Evolutionary conservation across 2,113 vertebrate species (phyloP), one percentile per base, ranked within the genome.

Genomic region (Neomonachus schauinslandi): DNA sequence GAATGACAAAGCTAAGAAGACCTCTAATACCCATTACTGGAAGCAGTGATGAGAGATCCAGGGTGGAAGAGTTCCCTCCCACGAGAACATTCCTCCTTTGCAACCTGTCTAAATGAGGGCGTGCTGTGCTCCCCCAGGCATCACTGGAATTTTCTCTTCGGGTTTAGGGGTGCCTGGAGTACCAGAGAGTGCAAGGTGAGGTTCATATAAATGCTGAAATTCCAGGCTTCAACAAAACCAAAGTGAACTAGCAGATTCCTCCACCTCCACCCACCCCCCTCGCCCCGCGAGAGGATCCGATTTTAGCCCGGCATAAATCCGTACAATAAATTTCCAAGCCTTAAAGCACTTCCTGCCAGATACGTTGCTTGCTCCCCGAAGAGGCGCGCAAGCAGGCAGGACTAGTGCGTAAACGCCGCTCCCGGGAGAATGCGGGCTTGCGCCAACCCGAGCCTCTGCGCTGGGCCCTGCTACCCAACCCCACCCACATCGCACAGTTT

Each of bases 401-500:
- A 15, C 76, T 21, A 2, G 51, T 21, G 77, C 15, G 13, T 53
- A 59, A 91, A 88, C 33, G 39, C n/a, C 0, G 53, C 89, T 57
- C 53, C 33, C 0, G 0, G 11, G 67, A 53, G 51, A 31, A 55
- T 3, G 84, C 1, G 1, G 36, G 33, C 51, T 33, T 4, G 4
- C 11, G 42, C 61, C 49, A 11, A 11, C 5, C 33, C 2, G 19
- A 36, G 26, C 42, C 10, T 28, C 9, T 0, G 3, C 4, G 18
- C 7, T 0, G 18, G 19, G 4, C 33, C 1, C 4, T 4, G 39
- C 28, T 26, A 21, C 33, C 15, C 21, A 7, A 9, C 4, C 28
- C 33, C 5, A 19, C 12, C 14, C 4, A 18, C 0, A 21, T n/a
- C 7, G 13, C 2, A 0, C 18, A 39, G 39, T 33, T 33, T 59